Conservation (phyloP, 2,888 invertebrate species). For the Aporophyla lueneburgensis region DNA sequence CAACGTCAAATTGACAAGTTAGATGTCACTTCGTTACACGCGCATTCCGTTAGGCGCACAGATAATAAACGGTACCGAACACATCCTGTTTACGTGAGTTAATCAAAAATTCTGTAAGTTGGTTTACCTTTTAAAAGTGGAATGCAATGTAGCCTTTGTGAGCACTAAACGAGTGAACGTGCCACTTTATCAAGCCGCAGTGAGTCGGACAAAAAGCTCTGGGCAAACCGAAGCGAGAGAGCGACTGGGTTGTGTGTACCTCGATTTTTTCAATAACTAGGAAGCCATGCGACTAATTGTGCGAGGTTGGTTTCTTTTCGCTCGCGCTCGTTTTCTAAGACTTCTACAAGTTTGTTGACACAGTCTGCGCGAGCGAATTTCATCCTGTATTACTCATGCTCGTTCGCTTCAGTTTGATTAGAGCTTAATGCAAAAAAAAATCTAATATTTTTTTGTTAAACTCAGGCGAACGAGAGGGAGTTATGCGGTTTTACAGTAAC, state of each 20-base stretch:
- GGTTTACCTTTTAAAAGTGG: conserved; percentile 1
- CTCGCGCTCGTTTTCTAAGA: too few relatives aligned
- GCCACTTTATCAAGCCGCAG: not conserved
- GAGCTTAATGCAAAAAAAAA: not conserved
- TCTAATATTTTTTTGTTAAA: too few relatives aligned
- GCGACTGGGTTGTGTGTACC: not conserved
- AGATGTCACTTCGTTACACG: too few relatives aligned
- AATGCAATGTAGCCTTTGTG: conserved; percentile 28
- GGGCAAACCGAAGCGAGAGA: not conserved
- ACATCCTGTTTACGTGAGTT: not conserved
- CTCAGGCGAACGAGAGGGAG: too few relatives aligned
- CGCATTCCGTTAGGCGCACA: too few relatives aligned
- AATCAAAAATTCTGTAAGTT: not conserved
- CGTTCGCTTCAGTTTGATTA: not conserved
- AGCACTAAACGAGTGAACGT: conserved; percentile 4
- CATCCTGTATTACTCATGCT: not conserved
- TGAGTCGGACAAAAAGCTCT: not conserved
- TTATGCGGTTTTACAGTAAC: too few relatives aligned
- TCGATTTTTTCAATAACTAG: not conserved
- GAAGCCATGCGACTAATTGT: not conserved
- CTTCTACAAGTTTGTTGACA: not conserved
- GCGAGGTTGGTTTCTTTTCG: too few relatives aligned
- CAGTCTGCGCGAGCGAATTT: not conserved
- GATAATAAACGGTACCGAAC: too few relatives aligned
- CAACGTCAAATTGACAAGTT: too few relatives aligned